Conservation (phyloP, 2,888 invertebrate genomes). For the Subacronicta megacephala region DNA sequence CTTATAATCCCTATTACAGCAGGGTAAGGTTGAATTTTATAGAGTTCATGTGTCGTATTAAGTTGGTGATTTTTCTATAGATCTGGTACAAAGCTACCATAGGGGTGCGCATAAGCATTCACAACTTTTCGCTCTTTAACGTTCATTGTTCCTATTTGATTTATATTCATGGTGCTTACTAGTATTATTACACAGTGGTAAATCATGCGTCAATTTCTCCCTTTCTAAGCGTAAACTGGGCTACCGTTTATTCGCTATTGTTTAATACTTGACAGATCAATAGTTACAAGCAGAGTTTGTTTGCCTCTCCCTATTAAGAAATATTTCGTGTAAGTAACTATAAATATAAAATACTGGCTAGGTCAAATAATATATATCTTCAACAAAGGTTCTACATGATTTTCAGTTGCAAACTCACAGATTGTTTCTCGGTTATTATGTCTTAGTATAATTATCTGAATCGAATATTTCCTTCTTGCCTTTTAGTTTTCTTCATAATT, state of each 20-base stretch:
- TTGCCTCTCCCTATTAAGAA: background rate
- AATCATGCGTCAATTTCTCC: conserved; percentile 81
- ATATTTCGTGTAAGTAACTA: too few species aligned
- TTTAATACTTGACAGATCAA: conserved; percentile 47
- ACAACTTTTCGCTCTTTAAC: conserved; percentile 89
- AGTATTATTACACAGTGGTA: conserved; percentile 82
- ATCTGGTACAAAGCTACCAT: conserved; percentile 75
- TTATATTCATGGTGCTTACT: conserved; percentile 87
- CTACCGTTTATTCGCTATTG: conserved; percentile 57
- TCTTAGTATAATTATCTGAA: too few species aligned
- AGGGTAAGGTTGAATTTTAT: conserved; percentile 50
- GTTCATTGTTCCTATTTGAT: conserved; percentile 87
- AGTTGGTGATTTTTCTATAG: conserved; percentile 65
- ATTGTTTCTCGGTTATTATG: too few species aligned
- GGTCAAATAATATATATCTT: too few species aligned
- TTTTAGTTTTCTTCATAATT: too few species aligned
- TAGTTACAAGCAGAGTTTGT: conserved; percentile 15
- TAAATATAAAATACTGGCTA: too few species aligned
- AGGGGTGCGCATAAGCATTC: conserved; percentile 85
- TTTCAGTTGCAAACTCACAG: too few species aligned
- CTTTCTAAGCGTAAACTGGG: conserved; percentile 60
- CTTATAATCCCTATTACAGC: conserved; percentile 35
- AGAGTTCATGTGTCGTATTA: background rate
- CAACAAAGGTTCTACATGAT: too few species aligned
- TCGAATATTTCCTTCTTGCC: too few species aligned